These are phyloP conservation scores for Eleutherodactylus coqui DNA, from an alignment of 2,797 vertebrate species.

Conservation along the genomic window DNA sequence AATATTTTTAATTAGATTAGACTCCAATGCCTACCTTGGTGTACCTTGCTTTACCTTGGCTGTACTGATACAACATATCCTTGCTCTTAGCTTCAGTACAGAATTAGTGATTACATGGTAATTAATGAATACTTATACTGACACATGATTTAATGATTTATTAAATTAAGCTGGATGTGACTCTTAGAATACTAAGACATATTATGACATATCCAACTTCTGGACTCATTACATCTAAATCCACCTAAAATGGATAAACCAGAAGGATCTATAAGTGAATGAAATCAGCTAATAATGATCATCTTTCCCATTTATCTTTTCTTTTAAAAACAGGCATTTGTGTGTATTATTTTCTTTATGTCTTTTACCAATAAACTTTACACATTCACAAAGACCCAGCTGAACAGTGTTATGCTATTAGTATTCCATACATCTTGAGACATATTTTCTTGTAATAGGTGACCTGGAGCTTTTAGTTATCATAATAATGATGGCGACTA, in stretches of 20 bases:
- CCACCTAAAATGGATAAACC: not conserved
- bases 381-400: not conserved
- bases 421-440: not conserved
- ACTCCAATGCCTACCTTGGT: not conserved
- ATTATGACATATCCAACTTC: not conserved
- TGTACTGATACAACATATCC: not conserved
- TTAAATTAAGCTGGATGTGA: not conserved
- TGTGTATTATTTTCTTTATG: not conserved
- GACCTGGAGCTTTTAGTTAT: conserved; percentile 10
- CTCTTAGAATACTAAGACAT: not conserved
- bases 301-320: not conserved
- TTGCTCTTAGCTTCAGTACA: not conserved
- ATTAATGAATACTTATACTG: not conserved
- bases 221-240: not conserved
- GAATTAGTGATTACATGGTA: not conserved
- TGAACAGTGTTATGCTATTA: not conserved
- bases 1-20: conserved; percentile 14
- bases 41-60: not conserved
- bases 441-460: not conserved
- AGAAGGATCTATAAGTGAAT: not conserved
- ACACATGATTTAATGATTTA: not conserved
- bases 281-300: not conserved
- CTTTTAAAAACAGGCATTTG: conserved; percentile 11
- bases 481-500: not conserved
- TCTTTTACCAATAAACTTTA: not conserved